Evolutionary conservation across 2,888 invertebrate species (phyloP).

Genomic region (Euplagia quadripunctaria): DNA sequence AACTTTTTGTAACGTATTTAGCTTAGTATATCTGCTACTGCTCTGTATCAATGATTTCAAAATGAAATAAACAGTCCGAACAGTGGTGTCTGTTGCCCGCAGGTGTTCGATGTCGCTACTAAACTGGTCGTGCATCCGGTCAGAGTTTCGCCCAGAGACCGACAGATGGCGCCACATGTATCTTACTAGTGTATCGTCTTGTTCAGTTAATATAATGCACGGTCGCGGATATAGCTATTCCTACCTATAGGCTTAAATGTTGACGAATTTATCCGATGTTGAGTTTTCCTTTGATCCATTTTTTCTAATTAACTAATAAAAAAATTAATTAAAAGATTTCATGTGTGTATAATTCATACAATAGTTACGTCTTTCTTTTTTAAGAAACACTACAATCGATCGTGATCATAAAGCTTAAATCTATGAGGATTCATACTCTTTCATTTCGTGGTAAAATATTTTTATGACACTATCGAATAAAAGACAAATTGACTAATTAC

Average conservation of each 20-base stretch:
- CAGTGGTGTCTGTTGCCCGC: slow-evolving; percentile 67
- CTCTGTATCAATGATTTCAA: slow-evolving; percentile 36
- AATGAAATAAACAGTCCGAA: slow-evolving; percentile 52
- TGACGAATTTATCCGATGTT: neutral
- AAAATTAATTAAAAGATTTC: neutral
- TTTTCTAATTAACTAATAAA: neutral
- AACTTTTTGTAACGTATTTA: slow-evolving; percentile 8
- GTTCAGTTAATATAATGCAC: slow-evolving; percentile 11
- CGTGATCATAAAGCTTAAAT: neutral
- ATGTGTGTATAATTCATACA: neutral
- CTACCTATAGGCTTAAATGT: neutral
- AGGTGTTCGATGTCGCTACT: slow-evolving; percentile 81
- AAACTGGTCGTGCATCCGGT: slow-evolving; percentile 86
- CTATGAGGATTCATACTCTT: too few relatives aligned
- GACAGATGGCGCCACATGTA: slow-evolving; percentile 80
- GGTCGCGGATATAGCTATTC: neutral
- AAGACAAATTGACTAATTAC: slow-evolving; percentile 80
- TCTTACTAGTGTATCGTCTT: slow-evolving; percentile 44
- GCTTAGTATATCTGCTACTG: slow-evolving; percentile 33
- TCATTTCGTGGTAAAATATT: slow-evolving; percentile 42
- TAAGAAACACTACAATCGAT: neutral
- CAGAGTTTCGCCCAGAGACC: slow-evolving; percentile 60
- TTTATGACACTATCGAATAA: slow-evolving; percentile 63
- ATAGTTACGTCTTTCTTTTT: neutral
- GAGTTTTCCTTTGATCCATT: neutral